Evolutionary conservation across 1,140 invertebrate species (phyloP).

Genomic region (Dendroctonus ponderosae): DNA sequence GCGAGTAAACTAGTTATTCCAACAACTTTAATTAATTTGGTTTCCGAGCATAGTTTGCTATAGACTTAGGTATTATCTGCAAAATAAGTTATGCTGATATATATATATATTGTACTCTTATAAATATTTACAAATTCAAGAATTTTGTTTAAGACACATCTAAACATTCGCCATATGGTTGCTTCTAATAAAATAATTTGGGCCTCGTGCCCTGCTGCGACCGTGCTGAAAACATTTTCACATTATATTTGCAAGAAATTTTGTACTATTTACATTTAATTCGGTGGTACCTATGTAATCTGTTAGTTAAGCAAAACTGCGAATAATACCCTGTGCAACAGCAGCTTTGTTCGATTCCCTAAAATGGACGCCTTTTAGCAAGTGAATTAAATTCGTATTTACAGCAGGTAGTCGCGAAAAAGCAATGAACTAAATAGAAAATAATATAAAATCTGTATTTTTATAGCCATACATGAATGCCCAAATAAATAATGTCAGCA

Average conservation of each 20-base stretch:
- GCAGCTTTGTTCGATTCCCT: no score
- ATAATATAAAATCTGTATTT: conserved; percentile 1
- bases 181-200: conserved; percentile 11
- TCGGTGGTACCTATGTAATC: no score
- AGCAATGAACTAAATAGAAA: conserved; percentile 2
- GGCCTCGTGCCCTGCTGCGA: conserved; percentile 15
- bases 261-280: no score
- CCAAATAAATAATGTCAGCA: no score
- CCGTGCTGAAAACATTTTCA: conserved; percentile 12
- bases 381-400: no score
- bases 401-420: not conserved
- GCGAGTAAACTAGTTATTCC: no score
- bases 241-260: not conserved
- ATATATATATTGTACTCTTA: not conserved
- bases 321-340: no score
- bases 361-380: no score
- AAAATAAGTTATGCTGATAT: conserved; percentile 1
- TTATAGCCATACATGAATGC: not conserved
- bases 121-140: conserved; percentile 15
- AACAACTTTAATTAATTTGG: no score
- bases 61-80: not conserved
- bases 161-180: conserved; percentile 26
- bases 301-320: no score
- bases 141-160: conserved; percentile 16
- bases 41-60: no score